Conservation (phyloP, 2,888 invertebrate species). For the Melikaiella ostensackeni region DNA sequence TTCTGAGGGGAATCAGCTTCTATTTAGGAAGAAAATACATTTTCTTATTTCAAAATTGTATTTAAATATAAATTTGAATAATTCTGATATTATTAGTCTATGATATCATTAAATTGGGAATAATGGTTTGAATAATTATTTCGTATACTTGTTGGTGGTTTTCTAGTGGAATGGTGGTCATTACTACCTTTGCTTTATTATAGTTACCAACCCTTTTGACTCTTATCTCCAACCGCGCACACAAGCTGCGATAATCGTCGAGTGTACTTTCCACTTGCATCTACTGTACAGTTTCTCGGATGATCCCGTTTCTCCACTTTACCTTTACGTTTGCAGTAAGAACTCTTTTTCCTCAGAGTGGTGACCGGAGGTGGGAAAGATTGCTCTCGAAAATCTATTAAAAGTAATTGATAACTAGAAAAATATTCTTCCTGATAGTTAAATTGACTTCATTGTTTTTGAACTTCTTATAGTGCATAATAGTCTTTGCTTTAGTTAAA, state of each 20-base stretch:
- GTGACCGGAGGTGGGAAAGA: neutral
- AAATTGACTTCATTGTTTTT: neutral
- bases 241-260: constrained; percentile 29
- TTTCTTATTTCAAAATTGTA: no score
- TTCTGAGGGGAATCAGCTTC: no score
- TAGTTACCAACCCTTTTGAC: constrained; percentile 10
- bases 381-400: neutral
- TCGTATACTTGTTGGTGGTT: neutral
- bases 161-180: neutral
- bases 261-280: constrained; percentile 32
- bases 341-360: neutral
- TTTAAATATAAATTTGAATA: no score
- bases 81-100: no score
- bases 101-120: neutral
- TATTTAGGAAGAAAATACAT: no score
- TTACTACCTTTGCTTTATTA: constrained; percentile 13
- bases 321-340: neutral
- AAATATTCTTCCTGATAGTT: neutral
- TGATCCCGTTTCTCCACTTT: constrained; percentile 34
- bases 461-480: no score
- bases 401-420: neutral
- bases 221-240: constrained; percentile 21
- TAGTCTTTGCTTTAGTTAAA: no score
- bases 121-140: neutral
- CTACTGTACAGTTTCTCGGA: constrained; percentile 34